These are phyloP conservation scores for Drosophila gunungcola DNA, from an alignment of 1,140 invertebrate genomes.

Conservation along the genomic window DNA sequence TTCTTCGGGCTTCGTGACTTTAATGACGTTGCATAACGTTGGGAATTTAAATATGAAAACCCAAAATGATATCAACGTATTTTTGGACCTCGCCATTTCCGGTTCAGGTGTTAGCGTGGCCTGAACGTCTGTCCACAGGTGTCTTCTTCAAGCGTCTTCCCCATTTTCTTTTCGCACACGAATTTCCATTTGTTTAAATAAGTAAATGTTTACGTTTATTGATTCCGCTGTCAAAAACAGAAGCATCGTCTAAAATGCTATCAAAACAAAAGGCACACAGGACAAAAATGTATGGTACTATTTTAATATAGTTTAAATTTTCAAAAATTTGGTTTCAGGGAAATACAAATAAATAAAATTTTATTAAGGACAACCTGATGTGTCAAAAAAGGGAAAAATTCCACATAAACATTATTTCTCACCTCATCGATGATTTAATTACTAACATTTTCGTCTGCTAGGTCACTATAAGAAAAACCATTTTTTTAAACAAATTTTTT, in stretches of 20 bases:
- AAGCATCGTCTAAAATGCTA: constrained; percentile 11
- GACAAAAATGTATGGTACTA: not conserved
- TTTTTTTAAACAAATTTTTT: no score
- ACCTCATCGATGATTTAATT: no score
- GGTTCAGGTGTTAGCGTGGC: constrained; percentile 18
- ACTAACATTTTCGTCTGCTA: no score
- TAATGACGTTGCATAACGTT: constrained; percentile 43
- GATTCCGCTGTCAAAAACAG: constrained; percentile 25
- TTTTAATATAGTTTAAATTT: no score
- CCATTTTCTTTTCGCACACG: not conserved
- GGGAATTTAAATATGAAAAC: constrained; percentile 29
- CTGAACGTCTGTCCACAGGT: constrained; percentile 19
- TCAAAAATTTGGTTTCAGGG: no score
- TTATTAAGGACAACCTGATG: no score
- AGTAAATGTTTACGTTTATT: constrained; percentile 14
- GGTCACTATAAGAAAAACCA: no score
- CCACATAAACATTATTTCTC: no score
- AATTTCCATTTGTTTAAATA: constrained; percentile 3
- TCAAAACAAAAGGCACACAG: constrained; percentile 18
- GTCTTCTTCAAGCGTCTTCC: constrained; percentile 2
- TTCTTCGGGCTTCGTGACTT: constrained; percentile 21
- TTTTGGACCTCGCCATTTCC: constrained; percentile 36
- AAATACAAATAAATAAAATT: no score
- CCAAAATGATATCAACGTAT: constrained; percentile 36
- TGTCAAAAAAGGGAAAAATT: no score